Conservation (phyloP, 2,113 vertebrate species). For the Acrocephalus kingi region DNA sequence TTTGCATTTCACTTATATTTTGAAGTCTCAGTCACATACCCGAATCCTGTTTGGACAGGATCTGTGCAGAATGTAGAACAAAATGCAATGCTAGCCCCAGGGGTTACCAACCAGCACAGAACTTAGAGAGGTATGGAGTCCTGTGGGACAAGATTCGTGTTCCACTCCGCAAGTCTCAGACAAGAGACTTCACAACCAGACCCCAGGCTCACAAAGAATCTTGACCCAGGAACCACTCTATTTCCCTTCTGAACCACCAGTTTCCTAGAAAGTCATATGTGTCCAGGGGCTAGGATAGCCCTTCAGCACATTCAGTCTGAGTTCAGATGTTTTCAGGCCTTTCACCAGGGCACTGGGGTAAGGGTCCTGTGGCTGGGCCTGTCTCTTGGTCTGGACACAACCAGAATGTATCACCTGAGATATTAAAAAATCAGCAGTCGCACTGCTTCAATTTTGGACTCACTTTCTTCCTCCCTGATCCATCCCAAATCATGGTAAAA, state of each 20-base stretch:
- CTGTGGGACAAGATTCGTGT: not conserved
- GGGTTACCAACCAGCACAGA: not conserved
- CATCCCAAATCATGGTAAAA: not conserved
- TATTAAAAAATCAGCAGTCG: not conserved
- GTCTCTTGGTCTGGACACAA: not conserved
- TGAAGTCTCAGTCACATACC: not conserved
- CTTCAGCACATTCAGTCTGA: not conserved
- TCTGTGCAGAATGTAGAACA: not conserved
- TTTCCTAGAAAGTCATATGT: not conserved
- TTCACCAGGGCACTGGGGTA: not conserved
- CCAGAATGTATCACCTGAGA: fast-evolving
- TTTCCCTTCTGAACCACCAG: not conserved
- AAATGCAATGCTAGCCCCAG: not conserved
- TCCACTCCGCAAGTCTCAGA: not conserved
- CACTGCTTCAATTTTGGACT: not conserved
- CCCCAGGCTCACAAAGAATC: not conserved
- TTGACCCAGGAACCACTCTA: not conserved
- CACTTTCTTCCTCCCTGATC: not conserved
- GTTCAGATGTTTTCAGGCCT: not conserved
- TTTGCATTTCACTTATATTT: not conserved
- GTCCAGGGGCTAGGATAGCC: not conserved
- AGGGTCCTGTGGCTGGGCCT: not conserved
- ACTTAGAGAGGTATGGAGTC: not conserved
- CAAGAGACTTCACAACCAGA: fast-evolving
- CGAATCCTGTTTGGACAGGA: not conserved